Percentiles rank a stretch among this genome's conserved stretches.
Evolutionary conservation across 2,797 vertebrate genomes (phyloP).

Genomic region (Malurus leucopterus): DNA sequence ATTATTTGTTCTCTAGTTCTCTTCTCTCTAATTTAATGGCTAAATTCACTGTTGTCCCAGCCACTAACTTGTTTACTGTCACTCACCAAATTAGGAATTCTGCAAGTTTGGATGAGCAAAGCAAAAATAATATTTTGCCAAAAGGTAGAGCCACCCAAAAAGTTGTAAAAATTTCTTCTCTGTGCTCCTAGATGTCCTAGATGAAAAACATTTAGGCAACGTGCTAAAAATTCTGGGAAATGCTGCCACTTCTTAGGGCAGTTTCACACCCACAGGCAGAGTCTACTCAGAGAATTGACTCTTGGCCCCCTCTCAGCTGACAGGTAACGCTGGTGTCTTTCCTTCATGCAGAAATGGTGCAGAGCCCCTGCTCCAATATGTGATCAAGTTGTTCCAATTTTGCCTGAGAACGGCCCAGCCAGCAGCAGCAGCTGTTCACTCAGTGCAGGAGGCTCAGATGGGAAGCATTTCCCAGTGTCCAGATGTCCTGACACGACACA

Average conservation of each 20-base stretch:
- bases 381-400: fast-evolving
- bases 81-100: background rate
- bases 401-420: background rate
- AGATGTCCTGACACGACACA: fast-evolving
- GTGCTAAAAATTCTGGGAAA: background rate
- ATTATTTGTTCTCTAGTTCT: background rate
- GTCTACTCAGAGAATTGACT: background rate
- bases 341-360: background rate
- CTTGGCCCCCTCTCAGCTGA: background rate
- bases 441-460: background rate
- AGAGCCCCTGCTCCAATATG: fast-evolving
- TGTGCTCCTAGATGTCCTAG: background rate
- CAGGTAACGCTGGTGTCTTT: background rate
- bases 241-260: background rate
- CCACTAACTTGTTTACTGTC: background rate
- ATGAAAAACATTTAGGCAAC: background rate
- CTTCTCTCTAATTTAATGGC: background rate
- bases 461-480: background rate
- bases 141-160: background rate
- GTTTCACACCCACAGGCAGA: background rate
- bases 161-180: background rate
- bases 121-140: background rate
- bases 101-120: background rate
- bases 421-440: background rate
- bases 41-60: background rate